These are phyloP conservation scores for Axea sp. DNA, from an alignment of 2,888 invertebrate species.

Conservation along the genomic window DNA sequence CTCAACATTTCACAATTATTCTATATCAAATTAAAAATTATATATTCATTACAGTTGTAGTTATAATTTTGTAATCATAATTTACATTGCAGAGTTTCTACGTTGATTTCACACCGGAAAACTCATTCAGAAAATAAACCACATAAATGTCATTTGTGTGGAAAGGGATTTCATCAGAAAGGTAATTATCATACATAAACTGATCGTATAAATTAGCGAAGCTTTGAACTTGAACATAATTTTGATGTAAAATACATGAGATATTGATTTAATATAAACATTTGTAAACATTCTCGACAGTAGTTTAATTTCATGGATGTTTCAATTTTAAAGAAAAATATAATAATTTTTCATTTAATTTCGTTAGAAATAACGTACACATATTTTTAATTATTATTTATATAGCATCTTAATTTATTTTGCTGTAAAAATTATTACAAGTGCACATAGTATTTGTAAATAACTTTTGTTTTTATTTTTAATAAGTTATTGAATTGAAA, in stretches of 20 bases:
- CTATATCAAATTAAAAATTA: conserved; percentile 22
- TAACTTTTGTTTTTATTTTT: too few relatives aligned
- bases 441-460: too few relatives aligned
- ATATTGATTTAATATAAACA: conserved; percentile 51
- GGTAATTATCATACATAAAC: conserved; percentile 79
- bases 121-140: conserved; percentile 88
- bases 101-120: conserved; percentile 89
- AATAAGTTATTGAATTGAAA: too few relatives aligned
- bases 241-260: conserved; percentile 32
- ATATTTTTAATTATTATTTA: background rate
- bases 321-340: conserved; percentile 10
- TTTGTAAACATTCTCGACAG: conserved; percentile 5
- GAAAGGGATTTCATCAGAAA: conserved; percentile 90
- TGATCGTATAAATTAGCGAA: conserved; percentile 42
- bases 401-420: conserved; percentile 3
- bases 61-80: conserved; percentile 33
- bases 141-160: conserved; percentile 86
- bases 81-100: conserved; percentile 82
- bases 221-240: conserved; percentile 50
- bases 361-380: background rate
- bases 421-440: too few relatives aligned
- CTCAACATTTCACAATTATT: conserved; percentile 12
- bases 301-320: conserved; percentile 8
- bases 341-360: background rate
- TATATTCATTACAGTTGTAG: background rate